These are phyloP conservation scores for Girardia tigrina DNA, from an alignment of 2,888 invertebrate genomes.

Conservation along the genomic window DNA sequence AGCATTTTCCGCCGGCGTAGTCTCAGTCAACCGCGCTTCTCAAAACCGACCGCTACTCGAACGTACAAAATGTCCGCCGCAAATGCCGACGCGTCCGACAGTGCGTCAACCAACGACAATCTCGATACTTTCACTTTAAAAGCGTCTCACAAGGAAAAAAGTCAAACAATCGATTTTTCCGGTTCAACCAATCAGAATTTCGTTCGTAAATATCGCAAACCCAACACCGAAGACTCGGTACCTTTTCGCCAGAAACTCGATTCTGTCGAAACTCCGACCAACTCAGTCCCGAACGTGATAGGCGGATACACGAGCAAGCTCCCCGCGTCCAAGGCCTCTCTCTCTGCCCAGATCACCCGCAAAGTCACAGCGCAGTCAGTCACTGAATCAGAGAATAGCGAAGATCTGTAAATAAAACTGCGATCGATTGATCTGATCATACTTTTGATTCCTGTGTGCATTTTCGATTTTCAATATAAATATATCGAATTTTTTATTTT, in stretches of 20 bases:
- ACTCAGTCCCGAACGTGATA: too few species aligned
- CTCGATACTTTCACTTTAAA: neutral
- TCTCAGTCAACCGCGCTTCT: neutral
- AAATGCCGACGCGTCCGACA: neutral
- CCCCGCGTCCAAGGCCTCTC: too few species aligned
- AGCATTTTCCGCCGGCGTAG: slow-evolving; percentile 6
- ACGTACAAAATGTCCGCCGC: neutral
- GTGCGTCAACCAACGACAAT: neutral
- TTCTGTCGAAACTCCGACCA: neutral
- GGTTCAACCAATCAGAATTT: slow-evolving; percentile 16
- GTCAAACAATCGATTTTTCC: neutral
- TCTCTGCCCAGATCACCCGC: neutral
- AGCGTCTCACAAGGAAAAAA: neutral
- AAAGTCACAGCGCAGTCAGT: neutral
- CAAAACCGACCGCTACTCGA: neutral
- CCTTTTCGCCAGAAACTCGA: neutral
- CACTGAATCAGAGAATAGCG: neutral
- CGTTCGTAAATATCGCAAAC: neutral
- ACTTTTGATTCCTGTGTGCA: too few species aligned
- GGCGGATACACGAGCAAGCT: too few species aligned
- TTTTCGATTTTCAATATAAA: too few species aligned
- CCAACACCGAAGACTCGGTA: neutral
- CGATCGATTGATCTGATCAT: too few species aligned
- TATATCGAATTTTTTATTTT: too few species aligned
- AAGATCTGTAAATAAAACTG: neutral